A percentile compares a stretch with the other conserved stretches of the same genome.
phyloP scores from a whole-genome alignment of 2,797 vertebrate genomes.

The Poeciliopsis gracilis region DNA sequence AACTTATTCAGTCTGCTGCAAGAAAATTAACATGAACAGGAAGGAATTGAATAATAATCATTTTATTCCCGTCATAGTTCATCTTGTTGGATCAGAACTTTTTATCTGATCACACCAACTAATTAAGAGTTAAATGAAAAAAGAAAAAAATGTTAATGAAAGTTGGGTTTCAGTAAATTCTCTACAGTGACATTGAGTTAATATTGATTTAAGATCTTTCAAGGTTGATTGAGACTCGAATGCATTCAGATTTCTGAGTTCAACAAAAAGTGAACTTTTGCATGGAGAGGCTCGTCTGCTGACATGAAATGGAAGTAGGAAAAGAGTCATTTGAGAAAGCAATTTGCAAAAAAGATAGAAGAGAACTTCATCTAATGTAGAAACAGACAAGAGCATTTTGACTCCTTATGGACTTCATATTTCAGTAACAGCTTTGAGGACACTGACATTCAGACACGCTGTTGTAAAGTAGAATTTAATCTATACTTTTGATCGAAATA shows the following conservation, averaged over 20 bases:
- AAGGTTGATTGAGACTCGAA: too few relatives aligned
- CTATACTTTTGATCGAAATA: conserved; percentile 57
- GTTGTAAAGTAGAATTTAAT: conserved; percentile 40
- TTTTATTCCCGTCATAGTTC: neutral
- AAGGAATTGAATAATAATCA: neutral
- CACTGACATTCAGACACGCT: conserved; percentile 18
- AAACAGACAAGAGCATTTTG: neutral
- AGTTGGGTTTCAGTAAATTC: neutral
- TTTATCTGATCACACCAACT: neutral
- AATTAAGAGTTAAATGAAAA: neutral
- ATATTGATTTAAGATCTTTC: neutral
- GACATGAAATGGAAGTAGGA: neutral
- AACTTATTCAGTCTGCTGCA: neutral
- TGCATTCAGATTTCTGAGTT: neutral
- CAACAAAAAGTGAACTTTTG: neutral
- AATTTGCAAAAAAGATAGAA: neutral
- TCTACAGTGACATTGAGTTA: neutral
- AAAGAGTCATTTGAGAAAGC: neutral
- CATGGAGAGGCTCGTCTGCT: neutral
- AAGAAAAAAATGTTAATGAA: neutral
- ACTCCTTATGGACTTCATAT: neutral
- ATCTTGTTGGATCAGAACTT: neutral
- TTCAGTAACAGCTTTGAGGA: conserved; percentile 13
- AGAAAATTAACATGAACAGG: neutral
- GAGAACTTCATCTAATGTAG: neutral